These are phyloP conservation scores for Lithophane leautieri DNA, from an alignment of 2,888 invertebrate genomes.

Conservation along the genomic window DNA sequence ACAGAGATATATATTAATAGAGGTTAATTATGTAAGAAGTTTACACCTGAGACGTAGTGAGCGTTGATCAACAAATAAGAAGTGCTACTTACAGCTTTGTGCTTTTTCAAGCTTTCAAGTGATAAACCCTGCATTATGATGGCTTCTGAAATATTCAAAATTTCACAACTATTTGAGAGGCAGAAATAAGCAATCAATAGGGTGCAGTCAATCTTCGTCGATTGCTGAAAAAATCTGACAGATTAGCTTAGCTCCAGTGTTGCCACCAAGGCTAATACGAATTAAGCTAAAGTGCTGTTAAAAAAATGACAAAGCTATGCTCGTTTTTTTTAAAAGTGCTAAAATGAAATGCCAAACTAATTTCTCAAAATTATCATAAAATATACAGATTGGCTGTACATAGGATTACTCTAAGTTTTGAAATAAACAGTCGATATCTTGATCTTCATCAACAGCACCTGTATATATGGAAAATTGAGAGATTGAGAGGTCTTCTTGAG, in stretches of 20 bases:
- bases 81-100: constrained; percentile 93
- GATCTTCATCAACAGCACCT: too few relatives aligned
- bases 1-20: constrained; percentile 50
- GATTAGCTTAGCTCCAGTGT: background rate
- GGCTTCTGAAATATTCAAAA: constrained; percentile 28
- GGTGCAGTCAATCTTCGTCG: constrained; percentile 9
- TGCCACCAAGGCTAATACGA: background rate
- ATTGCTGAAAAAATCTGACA: constrained; percentile 49
- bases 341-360: too few relatives aligned
- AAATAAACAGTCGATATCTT: too few relatives aligned
- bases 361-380: too few relatives aligned
- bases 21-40: constrained; percentile 89
- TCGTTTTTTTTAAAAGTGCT: too few relatives aligned
- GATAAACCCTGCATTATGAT: constrained; percentile 93
- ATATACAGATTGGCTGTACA: too few relatives aligned
- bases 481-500: too few relatives aligned
- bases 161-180: constrained; percentile 42
- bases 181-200: constrained; percentile 43
- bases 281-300: too few relatives aligned
- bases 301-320: too few relatives aligned
- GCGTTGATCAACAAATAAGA: constrained; percentile 46
- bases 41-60: constrained; percentile 62
- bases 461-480: too few relatives aligned
- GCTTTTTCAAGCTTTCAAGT: constrained; percentile 93
- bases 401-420: too few relatives aligned